A percentile compares a stretch with the other conserved stretches of the same genome.
These are phyloP conservation scores for Holothuria leucospilota DNA, from an alignment of 53 echinoderm and acorn worm genomes.

Conservation along the genomic window DNA sequence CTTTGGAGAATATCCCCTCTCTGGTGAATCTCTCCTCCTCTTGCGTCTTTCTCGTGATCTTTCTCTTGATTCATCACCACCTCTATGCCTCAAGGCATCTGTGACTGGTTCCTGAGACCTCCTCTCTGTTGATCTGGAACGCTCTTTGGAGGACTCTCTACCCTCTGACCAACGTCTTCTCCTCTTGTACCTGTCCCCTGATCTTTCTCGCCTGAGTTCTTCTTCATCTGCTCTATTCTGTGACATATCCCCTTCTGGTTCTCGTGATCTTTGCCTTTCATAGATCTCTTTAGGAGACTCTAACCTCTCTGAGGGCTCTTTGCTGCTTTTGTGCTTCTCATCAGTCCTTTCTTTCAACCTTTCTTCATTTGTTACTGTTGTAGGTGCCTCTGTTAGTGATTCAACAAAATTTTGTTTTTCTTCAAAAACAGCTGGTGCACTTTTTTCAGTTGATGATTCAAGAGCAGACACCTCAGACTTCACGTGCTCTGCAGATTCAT, in stretches of 20 bases:
- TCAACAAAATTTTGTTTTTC: neutral
- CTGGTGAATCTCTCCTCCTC: slow-evolving; percentile 9
- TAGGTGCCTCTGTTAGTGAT: neutral
- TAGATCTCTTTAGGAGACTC: neutral
- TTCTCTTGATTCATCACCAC: neutral
- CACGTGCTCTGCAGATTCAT: neutral
- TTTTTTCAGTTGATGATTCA: neutral
- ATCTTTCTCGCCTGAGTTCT: neutral
- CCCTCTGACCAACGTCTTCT: slow-evolving; percentile 4
- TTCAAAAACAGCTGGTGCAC: neutral
- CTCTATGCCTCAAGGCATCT: slow-evolving; percentile 3
- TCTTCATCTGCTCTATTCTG: slow-evolving; percentile 4
- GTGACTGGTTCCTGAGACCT: slow-evolving; percentile 21
- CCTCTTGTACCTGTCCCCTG: slow-evolving; percentile 17
- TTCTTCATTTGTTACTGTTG: neutral
- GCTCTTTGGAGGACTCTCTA: neutral
- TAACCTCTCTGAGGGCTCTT: too few species aligned
- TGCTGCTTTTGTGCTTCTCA: too few species aligned
- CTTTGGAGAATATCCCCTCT: slow-evolving; percentile 21
- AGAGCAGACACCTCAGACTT: neutral
- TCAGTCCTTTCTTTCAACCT: neutral
- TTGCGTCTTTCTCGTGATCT: slow-evolving; percentile 2
- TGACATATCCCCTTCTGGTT: neutral
- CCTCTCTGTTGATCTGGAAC: slow-evolving; percentile 12
- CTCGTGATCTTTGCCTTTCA: too few species aligned